phyloP scores from a whole-genome alignment of 2,113 vertebrate genomes.

The Pachyramphus minor region DNA sequence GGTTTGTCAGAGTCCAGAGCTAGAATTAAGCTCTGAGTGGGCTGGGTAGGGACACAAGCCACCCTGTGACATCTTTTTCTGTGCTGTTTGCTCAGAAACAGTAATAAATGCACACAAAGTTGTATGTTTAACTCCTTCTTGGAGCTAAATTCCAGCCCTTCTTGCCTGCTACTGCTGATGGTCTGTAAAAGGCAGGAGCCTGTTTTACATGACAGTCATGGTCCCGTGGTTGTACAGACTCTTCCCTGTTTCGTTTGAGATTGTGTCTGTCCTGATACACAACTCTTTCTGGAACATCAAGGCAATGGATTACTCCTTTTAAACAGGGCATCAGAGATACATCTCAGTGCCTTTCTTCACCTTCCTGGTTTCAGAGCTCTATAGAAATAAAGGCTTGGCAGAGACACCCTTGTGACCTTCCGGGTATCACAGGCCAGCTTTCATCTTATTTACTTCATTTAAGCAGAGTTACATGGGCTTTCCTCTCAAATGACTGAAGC shows the following conservation, averaged over 20 bases:
- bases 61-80: neutral
- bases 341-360: neutral
- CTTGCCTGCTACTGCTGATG: neutral
- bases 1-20: neutral
- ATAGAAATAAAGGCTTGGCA: neutral
- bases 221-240: neutral
- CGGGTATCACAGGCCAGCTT: neutral
- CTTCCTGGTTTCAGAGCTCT: neutral
- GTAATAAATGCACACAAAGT: neutral
- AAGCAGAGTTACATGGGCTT: neutral
- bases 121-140: neutral
- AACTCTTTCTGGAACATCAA: neutral
- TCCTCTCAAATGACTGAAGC: neutral
- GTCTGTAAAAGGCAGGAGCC: neutral
- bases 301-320: neutral
- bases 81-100: neutral
- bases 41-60: neutral
- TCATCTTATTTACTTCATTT: neutral
- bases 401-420: neutral
- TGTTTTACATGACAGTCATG: neutral
- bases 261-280: neutral
- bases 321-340: neutral
- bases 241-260: neutral
- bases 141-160: neutral
- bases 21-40: neutral